Evolutionary conservation across 2,888 invertebrate genomes (phyloP).

Genomic region (Drosophila multiciliata): DNA sequence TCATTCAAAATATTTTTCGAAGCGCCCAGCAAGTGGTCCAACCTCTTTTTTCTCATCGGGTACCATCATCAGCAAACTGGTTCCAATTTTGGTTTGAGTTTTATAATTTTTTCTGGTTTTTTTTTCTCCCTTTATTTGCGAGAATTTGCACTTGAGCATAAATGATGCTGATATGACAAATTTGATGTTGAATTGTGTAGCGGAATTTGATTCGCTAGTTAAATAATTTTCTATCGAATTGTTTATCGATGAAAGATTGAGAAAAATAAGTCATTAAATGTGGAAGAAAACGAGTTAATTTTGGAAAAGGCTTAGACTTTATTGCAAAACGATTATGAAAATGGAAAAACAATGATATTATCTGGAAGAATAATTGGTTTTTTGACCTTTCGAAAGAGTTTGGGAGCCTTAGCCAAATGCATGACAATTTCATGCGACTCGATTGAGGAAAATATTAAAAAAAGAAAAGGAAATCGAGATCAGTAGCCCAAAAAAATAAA

Average conservation of each 20-base stretch:
- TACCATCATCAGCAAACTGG: slow-evolving; percentile 53
- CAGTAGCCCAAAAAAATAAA: slow-evolving; percentile 45
- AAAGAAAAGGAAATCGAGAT: slow-evolving; percentile 38
- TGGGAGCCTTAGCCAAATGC: background rate
- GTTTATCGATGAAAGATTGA: background rate
- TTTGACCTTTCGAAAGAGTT: background rate
- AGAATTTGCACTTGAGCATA: slow-evolving; percentile 45
- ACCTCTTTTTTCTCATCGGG: slow-evolving; percentile 32
- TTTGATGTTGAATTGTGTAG: slow-evolving; percentile 19
- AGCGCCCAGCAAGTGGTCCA: slow-evolving; percentile 51
- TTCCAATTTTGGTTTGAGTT: slow-evolving; percentile 21
- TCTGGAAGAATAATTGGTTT: background rate
- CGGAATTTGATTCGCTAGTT: slow-evolving; percentile 23
- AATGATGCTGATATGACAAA: slow-evolving; percentile 39
- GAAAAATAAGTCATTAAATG: background rate
- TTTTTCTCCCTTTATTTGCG: slow-evolving; percentile 3
- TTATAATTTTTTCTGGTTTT: slow-evolving; percentile 2
- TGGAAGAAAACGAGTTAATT: background rate
- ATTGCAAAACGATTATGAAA: background rate
- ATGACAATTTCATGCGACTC: slow-evolving; percentile 18
- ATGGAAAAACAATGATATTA: background rate
- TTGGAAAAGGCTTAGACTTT: background rate
- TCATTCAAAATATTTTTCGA: slow-evolving; percentile 66
- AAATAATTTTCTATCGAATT: too few species aligned
- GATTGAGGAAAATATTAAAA: slow-evolving; percentile 15